Evolutionary conservation across 2,888 invertebrate species (phyloP).

Genomic region (Protophormia terraenovae): DNA sequence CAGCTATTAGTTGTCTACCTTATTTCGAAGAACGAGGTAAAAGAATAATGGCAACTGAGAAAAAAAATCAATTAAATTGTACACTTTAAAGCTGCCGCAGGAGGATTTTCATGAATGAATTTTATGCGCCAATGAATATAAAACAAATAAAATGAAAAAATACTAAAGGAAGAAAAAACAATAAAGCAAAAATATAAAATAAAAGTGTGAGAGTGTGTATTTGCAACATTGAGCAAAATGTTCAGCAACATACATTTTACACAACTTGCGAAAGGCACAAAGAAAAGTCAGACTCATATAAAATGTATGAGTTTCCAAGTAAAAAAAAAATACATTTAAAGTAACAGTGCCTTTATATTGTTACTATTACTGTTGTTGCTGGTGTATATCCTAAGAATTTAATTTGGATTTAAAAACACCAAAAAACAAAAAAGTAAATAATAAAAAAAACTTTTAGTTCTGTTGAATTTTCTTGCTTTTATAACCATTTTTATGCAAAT

Average conservation of each 20-base stretch:
- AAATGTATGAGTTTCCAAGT: constrained; percentile 56
- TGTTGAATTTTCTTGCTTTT: constrained; percentile 20
- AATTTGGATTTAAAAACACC: constrained; percentile 60
- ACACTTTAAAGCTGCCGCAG: constrained; percentile 66
- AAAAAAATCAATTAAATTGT: constrained; percentile 70
- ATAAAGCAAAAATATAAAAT: neutral
- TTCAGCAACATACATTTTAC: neutral
- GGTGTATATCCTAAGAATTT: constrained; percentile 63
- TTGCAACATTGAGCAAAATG: too few species aligned
- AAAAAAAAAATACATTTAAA: too few species aligned
- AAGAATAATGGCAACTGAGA: constrained; percentile 22
- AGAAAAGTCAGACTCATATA: constrained; percentile 46
- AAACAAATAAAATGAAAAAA: constrained; percentile 68
- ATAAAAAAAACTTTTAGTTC: neutral
- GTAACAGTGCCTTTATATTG: constrained; percentile 1
- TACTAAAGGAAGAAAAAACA: constrained; percentile 24
- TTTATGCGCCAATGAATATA: constrained; percentile 69
- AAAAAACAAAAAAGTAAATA: neutral
- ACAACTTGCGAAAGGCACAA: neutral
- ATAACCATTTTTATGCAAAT: constrained; percentile 67
- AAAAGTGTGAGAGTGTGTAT: constrained; percentile 10
- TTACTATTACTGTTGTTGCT: constrained; percentile 14
- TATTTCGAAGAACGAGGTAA: constrained; percentile 16
- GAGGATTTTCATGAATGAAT: constrained; percentile 70
- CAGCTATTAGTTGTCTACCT: constrained; percentile 18